Evolutionary conservation across 2,797 vertebrate genomes (phyloP).

Genomic region (Pseudomugil gertrudae): DNA sequence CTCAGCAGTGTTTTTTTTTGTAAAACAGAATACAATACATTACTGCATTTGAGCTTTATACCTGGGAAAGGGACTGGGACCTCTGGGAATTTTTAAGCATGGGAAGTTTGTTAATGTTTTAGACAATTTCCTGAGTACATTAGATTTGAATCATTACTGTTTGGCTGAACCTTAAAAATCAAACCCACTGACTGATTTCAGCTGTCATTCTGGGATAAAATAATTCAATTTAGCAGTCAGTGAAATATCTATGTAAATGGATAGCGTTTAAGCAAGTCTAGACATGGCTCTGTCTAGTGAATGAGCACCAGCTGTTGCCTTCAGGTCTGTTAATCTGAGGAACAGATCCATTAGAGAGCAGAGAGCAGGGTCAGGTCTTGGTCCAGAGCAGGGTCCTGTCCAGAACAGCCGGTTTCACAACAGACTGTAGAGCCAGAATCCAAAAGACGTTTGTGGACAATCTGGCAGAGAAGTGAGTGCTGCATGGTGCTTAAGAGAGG

Average conservation of each 20-base stretch:
- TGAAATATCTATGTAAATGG: constrained; percentile 9
- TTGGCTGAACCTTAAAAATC: constrained; percentile 88
- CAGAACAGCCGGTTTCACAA: no score
- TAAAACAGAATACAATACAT: constrained; percentile 44
- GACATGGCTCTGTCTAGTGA: constrained; percentile 7
- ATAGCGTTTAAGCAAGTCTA: constrained; percentile 2
- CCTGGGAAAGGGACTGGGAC: constrained; percentile 98
- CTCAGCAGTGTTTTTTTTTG: constrained; percentile 60
- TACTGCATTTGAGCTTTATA: constrained; percentile 53
- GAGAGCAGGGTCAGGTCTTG: no score
- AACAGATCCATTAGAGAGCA: no score
- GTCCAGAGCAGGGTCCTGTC: no score
- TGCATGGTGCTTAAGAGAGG: no score
- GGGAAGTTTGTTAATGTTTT: constrained; percentile 90
- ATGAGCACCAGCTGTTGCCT: constrained; percentile 20
- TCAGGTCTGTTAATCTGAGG: constrained; percentile 40
- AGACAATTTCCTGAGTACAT: constrained; percentile 98
- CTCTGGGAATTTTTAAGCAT: constrained; percentile 94
- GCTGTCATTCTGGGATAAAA: constrained; percentile 2
- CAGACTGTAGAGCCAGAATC: no score
- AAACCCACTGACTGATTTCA: constrained; percentile 11
- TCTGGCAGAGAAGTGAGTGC: no score
- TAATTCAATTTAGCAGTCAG: constrained; percentile 22
- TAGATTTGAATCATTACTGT: constrained; percentile 93
- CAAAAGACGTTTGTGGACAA: no score